A percentile compares a stretch with the other conserved stretches of the same genome.
Evolutionary conservation across 2,888 invertebrate species (phyloP).

Genomic region (Endotricha flammealis): DNA sequence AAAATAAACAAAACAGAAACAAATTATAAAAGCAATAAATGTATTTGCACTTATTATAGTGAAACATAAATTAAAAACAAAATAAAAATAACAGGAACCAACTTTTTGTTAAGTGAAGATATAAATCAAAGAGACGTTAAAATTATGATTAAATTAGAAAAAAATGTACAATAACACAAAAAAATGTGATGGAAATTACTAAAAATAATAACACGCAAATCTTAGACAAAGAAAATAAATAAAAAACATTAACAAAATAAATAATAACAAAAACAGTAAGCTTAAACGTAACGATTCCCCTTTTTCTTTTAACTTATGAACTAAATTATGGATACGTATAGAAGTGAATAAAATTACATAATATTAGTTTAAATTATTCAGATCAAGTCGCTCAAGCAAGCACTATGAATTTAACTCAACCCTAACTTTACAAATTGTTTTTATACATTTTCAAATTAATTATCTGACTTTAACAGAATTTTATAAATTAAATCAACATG

Average conservation of each 20-base stretch:
- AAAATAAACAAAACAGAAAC: slow-evolving; percentile 31
- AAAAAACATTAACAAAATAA: slow-evolving; percentile 68
- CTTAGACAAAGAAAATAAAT: slow-evolving; percentile 48
- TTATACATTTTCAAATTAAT: too few species aligned
- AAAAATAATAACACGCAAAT: slow-evolving; percentile 51
- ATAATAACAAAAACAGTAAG: slow-evolving; percentile 67
- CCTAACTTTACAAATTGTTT: too few species aligned
- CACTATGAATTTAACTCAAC: too few species aligned
- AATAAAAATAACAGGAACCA: slow-evolving; percentile 79
- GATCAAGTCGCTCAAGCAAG: too few species aligned
- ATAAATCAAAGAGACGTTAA: slow-evolving; percentile 35
- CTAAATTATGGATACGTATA: slow-evolving; percentile 22
- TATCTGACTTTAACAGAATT: too few species aligned
- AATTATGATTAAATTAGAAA: slow-evolving; percentile 39
- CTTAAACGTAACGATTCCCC: slow-evolving; percentile 78
- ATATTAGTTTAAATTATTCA: too few species aligned
- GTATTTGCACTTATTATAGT: slow-evolving; percentile 68
- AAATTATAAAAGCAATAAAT: slow-evolving; percentile 67
- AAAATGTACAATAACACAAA: slow-evolving; percentile 39
- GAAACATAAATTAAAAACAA: slow-evolving; percentile 70
- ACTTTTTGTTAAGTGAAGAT: slow-evolving; percentile 43
- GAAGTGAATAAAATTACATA: slow-evolving; percentile 14
- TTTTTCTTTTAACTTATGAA: slow-evolving; percentile 37
- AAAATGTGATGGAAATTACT: slow-evolving; percentile 28
- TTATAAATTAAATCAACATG: too few species aligned